These are phyloP conservation scores for Pterostichus niger DNA, from an alignment of 2,888 invertebrate species.

Conservation along the genomic window DNA sequence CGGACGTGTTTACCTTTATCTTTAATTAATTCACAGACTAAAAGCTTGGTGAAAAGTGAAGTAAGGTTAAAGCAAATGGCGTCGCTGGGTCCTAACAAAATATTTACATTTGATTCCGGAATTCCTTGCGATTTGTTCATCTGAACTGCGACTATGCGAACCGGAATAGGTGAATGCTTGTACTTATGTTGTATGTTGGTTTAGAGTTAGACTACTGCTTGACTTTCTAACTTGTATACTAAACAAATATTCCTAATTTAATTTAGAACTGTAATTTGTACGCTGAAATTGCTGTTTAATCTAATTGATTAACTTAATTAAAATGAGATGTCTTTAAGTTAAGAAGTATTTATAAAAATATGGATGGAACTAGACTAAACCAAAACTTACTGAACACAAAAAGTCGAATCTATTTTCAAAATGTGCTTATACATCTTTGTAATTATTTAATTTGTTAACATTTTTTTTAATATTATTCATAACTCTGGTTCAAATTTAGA, in stretches of 20 bases:
- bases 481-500: no score
- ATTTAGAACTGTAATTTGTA: not conserved
- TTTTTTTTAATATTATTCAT: no score
- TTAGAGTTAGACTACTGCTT: not conserved
- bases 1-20: constrained; percentile 15
- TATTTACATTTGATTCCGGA: constrained; percentile 35
- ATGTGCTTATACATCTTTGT: no score
- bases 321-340: no score
- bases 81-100: constrained; percentile 17
- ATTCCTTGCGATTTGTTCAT: constrained; percentile 25
- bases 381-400: no score
- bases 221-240: constrained; percentile 1
- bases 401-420: no score
- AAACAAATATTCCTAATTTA: not conserved
- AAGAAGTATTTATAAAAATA: no score
- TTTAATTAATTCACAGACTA: constrained; percentile 34
- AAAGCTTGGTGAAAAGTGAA: constrained; percentile 17
- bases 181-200: not conserved
- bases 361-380: no score
- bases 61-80: constrained; percentile 23
- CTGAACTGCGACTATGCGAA: not conserved
- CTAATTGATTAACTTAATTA: no score
- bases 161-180: not conserved
- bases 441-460: no score
- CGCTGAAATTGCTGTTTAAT: not conserved